Percentiles rank a stretch among this genome's conserved stretches.
These are phyloP conservation scores for Marasmarcha lunaedactyla DNA, from an alignment of 2,888 invertebrate species.

Conservation along the genomic window DNA sequence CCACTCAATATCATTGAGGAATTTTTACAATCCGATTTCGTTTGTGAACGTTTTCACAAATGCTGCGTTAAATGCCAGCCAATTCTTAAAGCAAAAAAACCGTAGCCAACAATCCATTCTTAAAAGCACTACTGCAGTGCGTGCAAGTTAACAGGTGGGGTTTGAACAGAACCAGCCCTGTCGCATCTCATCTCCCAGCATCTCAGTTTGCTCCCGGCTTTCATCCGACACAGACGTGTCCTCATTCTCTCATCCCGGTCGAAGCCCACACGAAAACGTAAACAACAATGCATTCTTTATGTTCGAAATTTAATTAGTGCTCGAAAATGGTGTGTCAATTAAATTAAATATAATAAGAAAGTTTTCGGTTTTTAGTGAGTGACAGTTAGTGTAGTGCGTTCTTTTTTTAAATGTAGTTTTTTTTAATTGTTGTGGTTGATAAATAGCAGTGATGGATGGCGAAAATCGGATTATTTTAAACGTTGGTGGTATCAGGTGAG, in stretches of 20 bases:
- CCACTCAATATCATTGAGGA: too few species aligned
- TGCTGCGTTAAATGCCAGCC: too few species aligned
- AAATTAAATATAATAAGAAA: background rate
- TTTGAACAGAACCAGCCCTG: slow-evolving; percentile 26
- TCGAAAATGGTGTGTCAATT: background rate
- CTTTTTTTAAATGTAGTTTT: slow-evolving; percentile 6
- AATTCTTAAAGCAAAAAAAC: too few species aligned
- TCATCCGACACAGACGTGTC: slow-evolving; percentile 5
- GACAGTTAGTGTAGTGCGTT: background rate
- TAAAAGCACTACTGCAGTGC: slow-evolving; percentile 49
- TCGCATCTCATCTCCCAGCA: slow-evolving; percentile 10
- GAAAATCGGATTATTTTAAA: slow-evolving; percentile 95
- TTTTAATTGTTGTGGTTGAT: slow-evolving; percentile 5
- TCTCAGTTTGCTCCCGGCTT: slow-evolving; percentile 12
- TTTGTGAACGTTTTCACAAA: too few species aligned
- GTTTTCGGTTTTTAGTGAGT: background rate
- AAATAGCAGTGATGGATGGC: slow-evolving; percentile 75
- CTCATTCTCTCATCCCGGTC: background rate
- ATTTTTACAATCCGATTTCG: too few species aligned
- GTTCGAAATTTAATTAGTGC: background rate
- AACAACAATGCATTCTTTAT: background rate
- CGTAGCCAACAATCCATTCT: background rate
- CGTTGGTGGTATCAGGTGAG: slow-evolving; percentile 89
- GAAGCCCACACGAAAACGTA: background rate
- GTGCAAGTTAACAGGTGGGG: slow-evolving; percentile 61